These are phyloP conservation scores for Noctua fimbriata DNA, from an alignment of 2,888 invertebrate genomes.

Conservation along the genomic window DNA sequence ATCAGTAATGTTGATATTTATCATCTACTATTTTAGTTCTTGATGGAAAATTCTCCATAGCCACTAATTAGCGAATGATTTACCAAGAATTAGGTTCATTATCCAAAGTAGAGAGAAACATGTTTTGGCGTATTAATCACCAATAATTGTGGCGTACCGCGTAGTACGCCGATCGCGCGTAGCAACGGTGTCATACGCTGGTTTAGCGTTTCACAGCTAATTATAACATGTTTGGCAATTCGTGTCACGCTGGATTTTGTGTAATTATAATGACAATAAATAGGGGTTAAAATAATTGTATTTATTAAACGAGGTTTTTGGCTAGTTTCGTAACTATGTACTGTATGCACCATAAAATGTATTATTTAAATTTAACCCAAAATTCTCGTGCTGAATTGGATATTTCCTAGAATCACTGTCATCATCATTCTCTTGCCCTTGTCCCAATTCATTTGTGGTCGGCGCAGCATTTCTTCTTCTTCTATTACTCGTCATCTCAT, in stretches of 20 bases:
- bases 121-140: conserved; percentile 31
- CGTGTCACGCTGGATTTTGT: conserved; percentile 7
- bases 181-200: conserved; percentile 9
- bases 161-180: conserved; percentile 17
- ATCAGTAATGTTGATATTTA: neutral
- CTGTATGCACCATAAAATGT: neutral
- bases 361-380: neutral
- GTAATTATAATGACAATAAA: neutral
- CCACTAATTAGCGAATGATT: conserved; percentile 14
- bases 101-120: conserved; percentile 1
- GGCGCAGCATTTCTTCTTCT: too few species aligned
- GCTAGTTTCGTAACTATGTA: neutral
- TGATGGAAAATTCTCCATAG: neutral
- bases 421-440: too few species aligned
- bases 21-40: neutral
- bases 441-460: too few species aligned
- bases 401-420: neutral
- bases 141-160: conserved; percentile 33
- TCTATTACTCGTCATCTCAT: too few species aligned
- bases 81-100: conserved; percentile 15
- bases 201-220: conserved; percentile 29
- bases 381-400: neutral
- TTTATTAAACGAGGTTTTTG: neutral
- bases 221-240: conserved; percentile 10
- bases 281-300: neutral